These are phyloP conservation scores for Myanophis thanlyinensis DNA, from an alignment of 2,113 vertebrate species.

Conservation along the genomic window DNA sequence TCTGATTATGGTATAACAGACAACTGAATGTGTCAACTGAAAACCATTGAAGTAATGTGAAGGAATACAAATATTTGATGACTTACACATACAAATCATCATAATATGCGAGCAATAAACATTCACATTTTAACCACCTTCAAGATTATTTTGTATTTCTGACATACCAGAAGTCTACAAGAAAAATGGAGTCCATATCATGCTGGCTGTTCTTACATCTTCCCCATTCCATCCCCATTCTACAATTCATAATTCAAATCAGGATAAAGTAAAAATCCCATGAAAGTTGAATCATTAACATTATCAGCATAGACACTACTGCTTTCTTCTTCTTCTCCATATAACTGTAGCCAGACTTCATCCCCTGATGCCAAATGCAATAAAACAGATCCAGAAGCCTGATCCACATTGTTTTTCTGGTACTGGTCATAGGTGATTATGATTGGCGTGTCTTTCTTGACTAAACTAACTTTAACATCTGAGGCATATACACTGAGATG, in stretches of 20 bases:
- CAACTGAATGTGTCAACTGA: not conserved
- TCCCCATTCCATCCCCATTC: not conserved
- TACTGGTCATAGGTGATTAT: slow-evolving; percentile 82
- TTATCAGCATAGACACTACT: slow-evolving; percentile 79
- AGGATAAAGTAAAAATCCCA: slow-evolving; percentile 81
- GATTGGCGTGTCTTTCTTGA: slow-evolving; percentile 72
- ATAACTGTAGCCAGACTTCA: slow-evolving; percentile 83
- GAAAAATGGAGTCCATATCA: not conserved
- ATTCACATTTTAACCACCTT: not conserved
- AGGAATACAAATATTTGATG: not conserved
- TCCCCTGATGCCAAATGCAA: slow-evolving; percentile 74
- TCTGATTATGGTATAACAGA: not conserved
- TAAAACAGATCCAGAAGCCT: slow-evolving; percentile 76
- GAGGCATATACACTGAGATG: slow-evolving; percentile 79
- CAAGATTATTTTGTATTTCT: slow-evolving; percentile 5
- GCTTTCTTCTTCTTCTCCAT: slow-evolving; percentile 63
- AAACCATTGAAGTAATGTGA: not conserved
- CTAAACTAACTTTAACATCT: slow-evolving; percentile 78
- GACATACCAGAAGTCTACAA: not conserved
- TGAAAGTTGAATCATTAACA: slow-evolving; percentile 79
- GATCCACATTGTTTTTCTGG: slow-evolving; percentile 75
- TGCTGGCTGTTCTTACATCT: not conserved
- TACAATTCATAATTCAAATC: slow-evolving; percentile 36
- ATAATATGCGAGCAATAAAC: not conserved
- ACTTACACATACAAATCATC: not conserved